A percentile compares a stretch with the other conserved stretches of the same genome.
phyloP scores from a whole-genome alignment of 2,888 invertebrate genomes.

The Euplagia quadripunctaria region DNA sequence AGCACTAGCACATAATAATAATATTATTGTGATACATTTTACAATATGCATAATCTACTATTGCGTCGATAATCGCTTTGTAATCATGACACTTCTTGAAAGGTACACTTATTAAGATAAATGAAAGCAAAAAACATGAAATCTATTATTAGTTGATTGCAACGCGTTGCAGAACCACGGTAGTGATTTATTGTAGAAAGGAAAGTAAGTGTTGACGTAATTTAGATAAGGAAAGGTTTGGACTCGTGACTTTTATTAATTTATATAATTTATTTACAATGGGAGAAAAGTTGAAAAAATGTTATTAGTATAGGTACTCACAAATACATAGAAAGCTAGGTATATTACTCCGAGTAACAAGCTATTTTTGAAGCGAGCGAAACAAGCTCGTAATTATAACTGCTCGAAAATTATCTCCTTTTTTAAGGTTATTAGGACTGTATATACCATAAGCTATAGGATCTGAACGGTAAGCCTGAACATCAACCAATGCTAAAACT shows the following conservation, averaged over 20 bases:
- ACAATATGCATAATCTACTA: neutral
- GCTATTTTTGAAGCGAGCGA: neutral
- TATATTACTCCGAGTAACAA: neutral
- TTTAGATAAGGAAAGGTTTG: conserved; percentile 7
- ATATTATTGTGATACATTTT: no score
- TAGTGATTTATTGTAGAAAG: conserved; percentile 28
- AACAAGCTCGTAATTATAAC: neutral
- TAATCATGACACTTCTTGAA: conserved; percentile 45
- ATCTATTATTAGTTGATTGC: conserved; percentile 26
- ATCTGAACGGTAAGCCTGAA: no score
- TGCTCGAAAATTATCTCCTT: no score
- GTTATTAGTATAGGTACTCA: neutral
- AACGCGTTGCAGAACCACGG: conserved; percentile 13
- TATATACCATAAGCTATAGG: no score
- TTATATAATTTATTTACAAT: neutral
- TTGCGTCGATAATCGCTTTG: conserved; percentile 21
- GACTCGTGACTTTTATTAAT: neutral
- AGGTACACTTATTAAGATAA: conserved; percentile 42
- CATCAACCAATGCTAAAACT: no score
- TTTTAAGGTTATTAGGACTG: no score
- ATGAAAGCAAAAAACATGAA: conserved; percentile 23
- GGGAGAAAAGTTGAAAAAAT: neutral
- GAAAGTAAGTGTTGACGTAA: conserved; percentile 35
- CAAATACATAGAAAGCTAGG: neutral
- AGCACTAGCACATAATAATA: no score